A percentile compares a stretch with the other conserved stretches of the same genome.
These are phyloP conservation scores for Caenorhabditis panamensis DNA, from an alignment of 2,888 invertebrate genomes.

Conservation along the genomic window DNA sequence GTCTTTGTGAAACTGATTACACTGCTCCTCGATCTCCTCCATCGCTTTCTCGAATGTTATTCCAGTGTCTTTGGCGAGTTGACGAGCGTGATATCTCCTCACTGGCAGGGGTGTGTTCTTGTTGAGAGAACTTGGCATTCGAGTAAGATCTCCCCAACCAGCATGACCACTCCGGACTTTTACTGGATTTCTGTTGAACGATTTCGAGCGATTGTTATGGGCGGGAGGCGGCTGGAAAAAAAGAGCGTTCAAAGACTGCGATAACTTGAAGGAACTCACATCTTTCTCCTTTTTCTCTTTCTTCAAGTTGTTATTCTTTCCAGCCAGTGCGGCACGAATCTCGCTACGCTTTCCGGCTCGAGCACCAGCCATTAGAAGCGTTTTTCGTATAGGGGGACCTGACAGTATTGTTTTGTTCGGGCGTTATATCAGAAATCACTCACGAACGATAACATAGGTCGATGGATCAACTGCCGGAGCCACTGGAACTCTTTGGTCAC, in stretches of 20 bases:
- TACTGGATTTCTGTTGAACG: neutral
- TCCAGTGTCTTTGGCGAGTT: slow-evolving; percentile 44
- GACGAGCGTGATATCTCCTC: slow-evolving; percentile 44
- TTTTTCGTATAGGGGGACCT: slow-evolving; percentile 33
- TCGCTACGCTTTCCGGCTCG: slow-evolving; percentile 30
- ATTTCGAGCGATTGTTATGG: neutral
- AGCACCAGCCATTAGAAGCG: slow-evolving; percentile 41
- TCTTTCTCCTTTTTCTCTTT: slow-evolving; percentile 4
- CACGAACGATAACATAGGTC: slow-evolving; percentile 8
- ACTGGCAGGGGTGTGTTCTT: slow-evolving; percentile 43
- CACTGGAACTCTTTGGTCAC: neutral
- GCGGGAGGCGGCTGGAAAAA: neutral
- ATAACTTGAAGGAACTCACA: neutral
- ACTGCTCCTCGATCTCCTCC: slow-evolving; percentile 50
- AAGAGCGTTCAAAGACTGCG: too few relatives aligned
- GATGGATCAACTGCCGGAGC: neutral
- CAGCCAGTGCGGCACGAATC: neutral
- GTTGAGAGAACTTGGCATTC: slow-evolving; percentile 29
- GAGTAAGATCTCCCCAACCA: slow-evolving; percentile 11
- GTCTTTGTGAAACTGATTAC: slow-evolving; percentile 20
- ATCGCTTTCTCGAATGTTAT: slow-evolving; percentile 40
- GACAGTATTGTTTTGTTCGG: neutral
- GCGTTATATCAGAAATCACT: neutral
- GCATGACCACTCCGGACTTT: neutral
- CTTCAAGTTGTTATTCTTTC: too few relatives aligned